Evolutionary conservation across 1,140 invertebrate genomes (phyloP), one percentile per base, ranked within the genome.

Genomic region (Ostrea denselamellosa): DNA sequence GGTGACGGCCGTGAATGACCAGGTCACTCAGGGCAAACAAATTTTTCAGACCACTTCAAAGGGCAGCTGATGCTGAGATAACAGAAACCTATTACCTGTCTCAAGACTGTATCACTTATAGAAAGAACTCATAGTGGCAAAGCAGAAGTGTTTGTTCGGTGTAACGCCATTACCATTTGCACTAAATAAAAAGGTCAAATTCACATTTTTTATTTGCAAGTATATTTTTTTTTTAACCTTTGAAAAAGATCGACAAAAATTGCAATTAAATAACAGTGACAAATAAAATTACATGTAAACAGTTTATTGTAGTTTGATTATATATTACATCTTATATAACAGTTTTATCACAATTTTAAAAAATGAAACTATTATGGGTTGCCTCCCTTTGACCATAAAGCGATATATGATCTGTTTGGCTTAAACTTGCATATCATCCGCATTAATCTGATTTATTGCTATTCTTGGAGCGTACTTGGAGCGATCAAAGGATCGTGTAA

Each of bases 371-470:
- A 22, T 34, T 62, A 2, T 77, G 68, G 28, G 25, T 77, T 77
- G 25, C 22, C 28, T 77, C 68, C 68, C 68, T 77, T 77, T 77
- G 68, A 77, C 68, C 68, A 77, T 25, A 77, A 9, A 28, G 8
- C 25, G 14, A 10, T 77, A 25, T 77, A 77, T 25, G 22, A 12
- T 8, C 22, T 22, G 25, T 28, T 71, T 28, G 68, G 25, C 28
- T 25, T 10, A 34, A 77, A 77, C 28, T 62, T n/a, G 58, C 58
- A 25, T 77, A 77, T 77, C 68, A 77, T 14, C 68, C 68, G 68
- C 68, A 77, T 77, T 77, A 77, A 77, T 77, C 68, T 77, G 68
- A 77, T 77, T 77, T 77, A 77, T 77, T 14, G 68, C 68, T 77
- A 77, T 77, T 77, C 68, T 77, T 77, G 25, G 68, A 77, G 68